A percentile compares a stretch with the other conserved stretches of the same genome.
Conservation (phyloP, 2,888 invertebrate species). For the Myopa tessellatipennis region DNA sequence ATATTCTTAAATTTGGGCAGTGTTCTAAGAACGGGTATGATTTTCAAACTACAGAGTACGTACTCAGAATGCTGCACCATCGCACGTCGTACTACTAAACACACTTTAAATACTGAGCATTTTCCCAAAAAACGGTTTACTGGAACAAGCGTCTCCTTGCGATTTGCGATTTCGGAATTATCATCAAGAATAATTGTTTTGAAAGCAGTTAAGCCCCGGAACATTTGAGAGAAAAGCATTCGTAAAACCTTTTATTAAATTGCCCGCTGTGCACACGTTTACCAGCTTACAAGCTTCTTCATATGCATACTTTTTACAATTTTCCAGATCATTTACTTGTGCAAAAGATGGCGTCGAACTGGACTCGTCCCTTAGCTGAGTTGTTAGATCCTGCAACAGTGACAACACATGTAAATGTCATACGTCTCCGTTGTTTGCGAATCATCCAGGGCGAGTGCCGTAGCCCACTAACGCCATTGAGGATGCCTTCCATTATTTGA, state of each 20-base stretch:
- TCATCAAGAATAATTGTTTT: neutral
- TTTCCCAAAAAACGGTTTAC: no score
- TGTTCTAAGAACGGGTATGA: no score
- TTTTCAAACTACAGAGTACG: no score
- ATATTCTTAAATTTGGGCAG: no score
- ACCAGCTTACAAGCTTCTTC: neutral
- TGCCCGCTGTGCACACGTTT: neutral
- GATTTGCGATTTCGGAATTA: neutral
- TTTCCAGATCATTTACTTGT: constrained; percentile 25
- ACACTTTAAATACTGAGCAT: no score
- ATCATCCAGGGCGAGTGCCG: neutral
- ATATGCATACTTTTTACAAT: constrained; percentile 16
- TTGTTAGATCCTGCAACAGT: neutral
- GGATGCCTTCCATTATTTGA: neutral
- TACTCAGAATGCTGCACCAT: no score
- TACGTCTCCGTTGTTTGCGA: neutral
- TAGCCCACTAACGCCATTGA: constrained; percentile 17
- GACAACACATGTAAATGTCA: constrained; percentile 1
- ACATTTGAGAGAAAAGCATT: neutral
- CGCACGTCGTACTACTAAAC: no score
- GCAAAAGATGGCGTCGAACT: constrained; percentile 23
- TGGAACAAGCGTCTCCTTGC: no score
- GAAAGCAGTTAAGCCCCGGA: no score
- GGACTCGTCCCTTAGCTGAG: neutral
- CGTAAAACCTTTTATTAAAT: neutral